Conservation (phyloP, 2,113 vertebrate genomes). For the Tapirus terrestris region DNA sequence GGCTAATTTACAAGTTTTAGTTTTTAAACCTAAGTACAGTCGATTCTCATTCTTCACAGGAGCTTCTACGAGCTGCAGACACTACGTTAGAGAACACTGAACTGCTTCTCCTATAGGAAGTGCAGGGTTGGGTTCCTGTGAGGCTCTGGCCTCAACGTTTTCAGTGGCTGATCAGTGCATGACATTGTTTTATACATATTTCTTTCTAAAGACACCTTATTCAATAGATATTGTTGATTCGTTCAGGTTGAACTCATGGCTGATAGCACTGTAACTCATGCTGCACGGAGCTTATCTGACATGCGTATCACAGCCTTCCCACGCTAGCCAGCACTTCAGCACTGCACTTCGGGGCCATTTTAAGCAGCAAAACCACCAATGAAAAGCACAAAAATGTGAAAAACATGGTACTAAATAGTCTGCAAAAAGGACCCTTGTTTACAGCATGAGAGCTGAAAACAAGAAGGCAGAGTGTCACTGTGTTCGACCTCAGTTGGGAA, state of each 20-base stretch:
- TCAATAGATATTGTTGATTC: background rate
- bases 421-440: background rate
- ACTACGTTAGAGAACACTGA: background rate
- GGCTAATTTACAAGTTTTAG: background rate
- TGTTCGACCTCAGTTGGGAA: background rate
- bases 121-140: background rate
- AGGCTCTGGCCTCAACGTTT: background rate
- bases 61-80: background rate
- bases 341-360: background rate
- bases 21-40: background rate
- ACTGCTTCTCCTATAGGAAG: background rate
- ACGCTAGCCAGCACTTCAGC: background rate
- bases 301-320: background rate
- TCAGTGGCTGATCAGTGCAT: background rate
- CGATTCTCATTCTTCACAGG: background rate
- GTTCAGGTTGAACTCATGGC: background rate
- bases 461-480: background rate
- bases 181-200: background rate
- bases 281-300: background rate
- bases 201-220: constrained; percentile 16
- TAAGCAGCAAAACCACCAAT: background rate
- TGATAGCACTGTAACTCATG: background rate
- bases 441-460: background rate
- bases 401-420: background rate
- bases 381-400: background rate